Base-by-base conservation (phyloP, 2,888 invertebrate species). In the Netelia fuscicornis region DNA sequence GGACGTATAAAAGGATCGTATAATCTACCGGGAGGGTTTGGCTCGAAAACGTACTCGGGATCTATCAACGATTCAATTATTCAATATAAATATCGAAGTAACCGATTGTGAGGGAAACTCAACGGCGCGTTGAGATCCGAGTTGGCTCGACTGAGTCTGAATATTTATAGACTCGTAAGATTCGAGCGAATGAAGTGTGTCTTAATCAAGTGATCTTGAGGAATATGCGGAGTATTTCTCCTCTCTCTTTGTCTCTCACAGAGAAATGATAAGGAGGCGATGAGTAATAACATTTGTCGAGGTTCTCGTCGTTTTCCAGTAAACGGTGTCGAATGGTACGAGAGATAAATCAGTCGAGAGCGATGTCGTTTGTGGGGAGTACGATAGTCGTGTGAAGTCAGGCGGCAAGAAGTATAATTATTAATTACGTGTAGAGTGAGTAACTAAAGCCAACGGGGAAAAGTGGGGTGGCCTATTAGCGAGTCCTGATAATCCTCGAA, bases 41-140 rank as follows among this genome's bases (percentile, higher is more conserved):
- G 42, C 13, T 37, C 10, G 5, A 58, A 25, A 71, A 67, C 8
- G 64, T 60, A 60, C 30, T 67, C 58, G 37, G 52, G 64, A 65
- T 60, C 62, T 20, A 30, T 71, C 56, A 71, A 44, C 13, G 60
- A 80, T 84, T 84, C 65, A 84, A 80, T 81, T 72, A 77, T 67
- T 54, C 81, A n/a, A n/a, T 20, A 72, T 54, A 60, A 84, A 76
- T 72, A 81, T 77, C 68, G 17, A 13, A 68, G 60, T 48, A 58
- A 77, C 65, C 42, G 37, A 37, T 37, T 37, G 37, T n/a, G 76
- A 23, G 23, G 42, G n/a, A 42, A 56, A 25, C 11, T 52, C 3
- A 9, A 17, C n/a, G n/a, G 6, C 17, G 17, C 52, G 17, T 58
- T 2, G 17, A 9, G 52, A 64, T 64, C 64, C 17, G 52, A 64